Evolutionary conservation across 2,113 vertebrate species (phyloP).

Genomic region (Labeo catla): DNA sequence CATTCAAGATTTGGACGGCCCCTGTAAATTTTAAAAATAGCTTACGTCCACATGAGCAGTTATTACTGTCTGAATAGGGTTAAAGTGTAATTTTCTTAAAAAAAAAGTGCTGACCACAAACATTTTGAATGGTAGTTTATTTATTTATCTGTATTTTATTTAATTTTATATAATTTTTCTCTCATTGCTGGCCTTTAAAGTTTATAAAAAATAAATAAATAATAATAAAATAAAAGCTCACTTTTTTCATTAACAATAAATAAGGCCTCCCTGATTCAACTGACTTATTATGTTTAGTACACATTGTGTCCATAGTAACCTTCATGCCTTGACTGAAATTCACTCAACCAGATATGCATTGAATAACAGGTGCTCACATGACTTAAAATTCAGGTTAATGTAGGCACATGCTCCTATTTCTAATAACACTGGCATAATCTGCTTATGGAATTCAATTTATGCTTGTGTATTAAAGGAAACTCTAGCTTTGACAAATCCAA

Average conservation of each 20-base stretch:
- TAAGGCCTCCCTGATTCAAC: background rate
- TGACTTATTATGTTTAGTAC: background rate
- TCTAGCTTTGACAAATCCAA: background rate
- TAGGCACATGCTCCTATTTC: background rate
- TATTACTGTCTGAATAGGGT: too few relatives aligned
- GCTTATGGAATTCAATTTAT: background rate
- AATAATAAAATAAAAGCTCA: background rate
- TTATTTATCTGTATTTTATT: background rate
- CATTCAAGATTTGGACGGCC: too few relatives aligned
- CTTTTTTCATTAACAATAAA: background rate
- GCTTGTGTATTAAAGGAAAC: background rate
- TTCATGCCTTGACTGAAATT: constrained; percentile 6
- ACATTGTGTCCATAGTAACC: constrained; percentile 6
- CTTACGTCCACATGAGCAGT: too few relatives aligned
- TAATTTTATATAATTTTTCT: background rate
- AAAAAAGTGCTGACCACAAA: too few relatives aligned
- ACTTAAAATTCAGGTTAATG: background rate
- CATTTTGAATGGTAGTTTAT: background rate
- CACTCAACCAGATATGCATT: background rate
- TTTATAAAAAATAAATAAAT: background rate
- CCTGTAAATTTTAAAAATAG: too few relatives aligned
- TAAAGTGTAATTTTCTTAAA: too few relatives aligned
- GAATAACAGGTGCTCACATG: background rate
- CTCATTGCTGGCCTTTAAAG: background rate
- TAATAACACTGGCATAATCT: background rate